Evolutionary conservation across 2,113 vertebrate species (phyloP), one percentile per base, ranked within the genome.

Genomic region (Sorex araneus): DNA sequence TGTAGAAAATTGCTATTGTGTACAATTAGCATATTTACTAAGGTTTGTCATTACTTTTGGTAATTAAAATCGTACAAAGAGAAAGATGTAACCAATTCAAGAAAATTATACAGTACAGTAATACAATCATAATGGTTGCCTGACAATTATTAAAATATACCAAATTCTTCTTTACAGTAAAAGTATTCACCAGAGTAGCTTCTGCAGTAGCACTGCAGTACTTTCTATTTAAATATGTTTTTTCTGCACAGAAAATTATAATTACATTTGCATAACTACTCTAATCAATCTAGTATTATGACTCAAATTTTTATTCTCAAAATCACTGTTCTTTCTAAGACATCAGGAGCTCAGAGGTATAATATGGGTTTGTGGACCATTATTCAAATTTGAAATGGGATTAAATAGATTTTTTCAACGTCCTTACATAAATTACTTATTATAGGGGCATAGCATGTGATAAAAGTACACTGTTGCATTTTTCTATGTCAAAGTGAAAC

Each of bases 251-350:
- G 93, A 97, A 97, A 96, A 95, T 96, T 92, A 96, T 96, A 97
- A 97, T 95, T 96, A 97, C 40, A 98, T 98, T 98, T 98, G 96
- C 97, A 98, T 97, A 98, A 97, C 92, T 95, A 96, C 95, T 94
- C 96, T 97, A 97, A 97, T 97, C 95, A 96, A 97, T 95, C 80
- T 96, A 96, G 78, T 97, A 97, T 96, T 96, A 94, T 73, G 82
- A 75, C 36, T 95, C 57, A 93, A 96, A 95, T 95, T 97, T 97
- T 96, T 93, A 96, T 97, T 97, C 95, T 96, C 86, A 75, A 95
- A 97, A 95, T 97, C 95, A 97, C 87, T 87, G 70, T 93, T 93
- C 91, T 96, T 94, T 96, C 67, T 97, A 93, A 96, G 89, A 95
- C 67, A 93, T 96, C 78, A 94, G 87, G 92, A 92, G 71, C 89